These are phyloP conservation scores for Conger conger DNA, from an alignment of 2,113 vertebrate genomes.

Conservation along the genomic window DNA sequence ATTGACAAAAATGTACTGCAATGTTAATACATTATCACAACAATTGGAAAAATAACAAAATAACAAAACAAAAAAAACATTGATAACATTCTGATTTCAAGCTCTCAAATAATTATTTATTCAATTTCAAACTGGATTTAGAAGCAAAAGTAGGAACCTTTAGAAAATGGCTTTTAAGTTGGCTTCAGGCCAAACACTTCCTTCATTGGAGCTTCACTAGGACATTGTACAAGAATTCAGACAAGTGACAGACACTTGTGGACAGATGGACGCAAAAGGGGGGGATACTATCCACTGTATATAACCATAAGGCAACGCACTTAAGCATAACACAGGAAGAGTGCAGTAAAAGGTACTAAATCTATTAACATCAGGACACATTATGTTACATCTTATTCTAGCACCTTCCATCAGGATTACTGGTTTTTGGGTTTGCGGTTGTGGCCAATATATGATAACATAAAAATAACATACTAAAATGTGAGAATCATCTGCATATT, in stretches of 20 bases:
- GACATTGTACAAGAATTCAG: neutral
- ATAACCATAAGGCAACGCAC: neutral
- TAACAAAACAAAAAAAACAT: constrained; percentile 46
- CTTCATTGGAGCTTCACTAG: constrained; percentile 31
- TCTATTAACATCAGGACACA: constrained; percentile 1
- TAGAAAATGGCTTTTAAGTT: constrained; percentile 30
- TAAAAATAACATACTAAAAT: constrained; percentile 14
- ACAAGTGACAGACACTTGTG: neutral
- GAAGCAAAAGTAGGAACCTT: constrained; percentile 36
- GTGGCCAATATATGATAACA: constrained; percentile 19
- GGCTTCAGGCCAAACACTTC: constrained; percentile 30
- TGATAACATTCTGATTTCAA: constrained; percentile 44
- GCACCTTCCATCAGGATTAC: constrained; percentile 12
- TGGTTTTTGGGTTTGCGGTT: constrained; percentile 3
- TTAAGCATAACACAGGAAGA: neutral
- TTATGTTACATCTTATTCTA: constrained; percentile 13
- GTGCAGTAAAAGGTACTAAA: constrained; percentile 4
- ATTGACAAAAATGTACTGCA: constrained; percentile 65
- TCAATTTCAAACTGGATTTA: constrained; percentile 38
- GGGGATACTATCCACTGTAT: neutral
- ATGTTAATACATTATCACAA: constrained; percentile 56
- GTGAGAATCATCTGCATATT: constrained; percentile 31
- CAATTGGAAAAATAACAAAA: constrained; percentile 19
- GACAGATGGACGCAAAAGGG: constrained; percentile 12
- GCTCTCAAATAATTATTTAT: constrained; percentile 25